Evolutionary conservation across 2,888 invertebrate genomes (phyloP).

Genomic region (Aproaerema taeniolella): DNA sequence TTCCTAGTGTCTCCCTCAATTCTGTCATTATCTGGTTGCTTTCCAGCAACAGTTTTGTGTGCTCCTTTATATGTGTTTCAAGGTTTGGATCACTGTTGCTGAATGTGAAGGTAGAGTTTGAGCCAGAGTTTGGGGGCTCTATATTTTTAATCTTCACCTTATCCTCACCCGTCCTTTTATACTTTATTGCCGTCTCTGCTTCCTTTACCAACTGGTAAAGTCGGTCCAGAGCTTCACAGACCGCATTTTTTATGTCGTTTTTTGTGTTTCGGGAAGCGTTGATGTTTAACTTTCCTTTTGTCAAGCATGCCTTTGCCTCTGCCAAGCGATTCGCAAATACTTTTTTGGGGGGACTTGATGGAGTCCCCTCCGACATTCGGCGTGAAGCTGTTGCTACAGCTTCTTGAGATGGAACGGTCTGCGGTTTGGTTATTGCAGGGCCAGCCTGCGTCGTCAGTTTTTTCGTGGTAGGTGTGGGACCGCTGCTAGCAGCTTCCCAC

Average conservation of each 20-base stretch:
- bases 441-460: constrained; percentile 1
- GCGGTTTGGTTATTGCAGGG: neutral
- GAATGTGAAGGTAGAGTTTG: neutral
- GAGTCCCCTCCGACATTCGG: neutral
- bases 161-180: neutral
- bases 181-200: neutral
- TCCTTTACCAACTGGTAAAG: neutral
- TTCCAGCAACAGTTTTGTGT: neutral
- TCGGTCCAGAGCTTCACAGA: neutral
- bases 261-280: neutral
- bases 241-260: neutral
- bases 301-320: neutral
- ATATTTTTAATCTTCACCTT: neutral
- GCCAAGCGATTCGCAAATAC: neutral
- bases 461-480: too few relatives aligned
- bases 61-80: neutral
- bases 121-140: neutral
- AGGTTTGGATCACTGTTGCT: neutral
- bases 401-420: neutral
- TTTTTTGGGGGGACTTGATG: neutral
- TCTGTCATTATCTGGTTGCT: neutral
- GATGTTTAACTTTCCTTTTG: neutral
- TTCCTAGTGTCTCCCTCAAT: neutral
- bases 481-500: too few relatives aligned
- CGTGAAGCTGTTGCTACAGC: neutral